Percentiles rank a stretch among this genome's conserved stretches.
phyloP scores from a whole-genome alignment of 2,888 invertebrate genomes.

The Chrysina gloriosa region DNA sequence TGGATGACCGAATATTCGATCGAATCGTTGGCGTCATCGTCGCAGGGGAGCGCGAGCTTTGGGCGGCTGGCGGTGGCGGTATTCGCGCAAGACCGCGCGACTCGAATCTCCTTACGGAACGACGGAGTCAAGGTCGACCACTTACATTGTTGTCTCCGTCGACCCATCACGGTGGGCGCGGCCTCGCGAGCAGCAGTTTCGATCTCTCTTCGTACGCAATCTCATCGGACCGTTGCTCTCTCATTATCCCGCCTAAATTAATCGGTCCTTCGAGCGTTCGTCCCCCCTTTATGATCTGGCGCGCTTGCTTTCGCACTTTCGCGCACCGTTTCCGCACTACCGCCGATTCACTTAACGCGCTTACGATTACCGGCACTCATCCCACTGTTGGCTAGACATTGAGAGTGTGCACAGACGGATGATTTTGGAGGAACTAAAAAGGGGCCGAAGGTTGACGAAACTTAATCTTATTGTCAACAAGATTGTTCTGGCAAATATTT shows the following conservation, averaged over 20 bases:
- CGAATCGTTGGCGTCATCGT: neutral
- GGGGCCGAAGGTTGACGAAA: too few species aligned
- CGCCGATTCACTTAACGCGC: neutral
- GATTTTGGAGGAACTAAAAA: too few species aligned
- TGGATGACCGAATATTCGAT: conserved; percentile 8
- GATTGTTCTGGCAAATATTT: too few species aligned
- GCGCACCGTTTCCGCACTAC: neutral
- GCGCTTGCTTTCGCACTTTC: conserved; percentile 1
- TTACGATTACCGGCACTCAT: too few species aligned
- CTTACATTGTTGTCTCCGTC: conserved; percentile 34
- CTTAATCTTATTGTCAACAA: too few species aligned
- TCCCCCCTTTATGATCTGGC: neutral
- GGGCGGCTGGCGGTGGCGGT: conserved; percentile 5
- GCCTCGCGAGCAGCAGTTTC: conserved; percentile 18
- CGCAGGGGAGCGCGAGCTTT: neutral
- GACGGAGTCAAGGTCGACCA: conserved; percentile 36
- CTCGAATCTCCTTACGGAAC: conserved; percentile 5
- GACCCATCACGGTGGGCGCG: conserved; percentile 28
- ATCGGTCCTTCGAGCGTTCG: conserved; percentile 30
- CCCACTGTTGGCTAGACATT: too few species aligned
- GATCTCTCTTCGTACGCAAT: conserved; percentile 3
- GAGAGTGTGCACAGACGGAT: too few species aligned
- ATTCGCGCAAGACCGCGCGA: conserved; percentile 17
- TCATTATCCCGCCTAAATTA: conserved; percentile 42
- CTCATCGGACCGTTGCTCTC: conserved; percentile 39